phyloP scores from a whole-genome alignment of 2,888 invertebrate species.

The Eudasyphora cyanicolor region DNA sequence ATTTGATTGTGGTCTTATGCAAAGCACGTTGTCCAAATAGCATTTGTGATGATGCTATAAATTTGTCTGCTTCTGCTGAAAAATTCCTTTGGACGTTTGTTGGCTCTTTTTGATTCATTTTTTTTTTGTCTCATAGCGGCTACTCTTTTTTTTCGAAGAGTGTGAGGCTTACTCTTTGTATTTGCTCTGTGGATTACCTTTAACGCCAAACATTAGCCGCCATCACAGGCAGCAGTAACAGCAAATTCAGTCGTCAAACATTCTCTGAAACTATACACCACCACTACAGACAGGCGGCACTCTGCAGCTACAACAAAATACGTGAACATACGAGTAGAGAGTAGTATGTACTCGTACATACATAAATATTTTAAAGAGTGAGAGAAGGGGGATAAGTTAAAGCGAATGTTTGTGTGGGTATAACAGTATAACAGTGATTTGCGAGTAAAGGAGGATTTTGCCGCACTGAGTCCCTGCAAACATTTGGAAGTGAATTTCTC shows the following conservation, averaged over 20 bases:
- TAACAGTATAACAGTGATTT: too few relatives aligned
- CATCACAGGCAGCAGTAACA: neutral
- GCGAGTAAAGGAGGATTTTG: too few relatives aligned
- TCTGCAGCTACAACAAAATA: neutral
- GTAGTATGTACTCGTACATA: neutral
- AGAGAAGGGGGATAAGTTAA: neutral
- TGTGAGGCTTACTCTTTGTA: neutral
- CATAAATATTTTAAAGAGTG: neutral
- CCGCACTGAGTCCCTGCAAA: too few relatives aligned
- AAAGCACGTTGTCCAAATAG: slow-evolving; percentile 42
- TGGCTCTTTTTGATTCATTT: neutral
- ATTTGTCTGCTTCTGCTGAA: neutral
- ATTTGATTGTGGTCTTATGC: slow-evolving; percentile 42
- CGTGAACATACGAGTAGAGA: too few relatives aligned
- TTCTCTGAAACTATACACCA: neutral
- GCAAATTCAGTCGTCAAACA: neutral
- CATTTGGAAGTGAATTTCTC: too few relatives aligned
- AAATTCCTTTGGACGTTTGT: neutral
- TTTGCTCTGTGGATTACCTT: slow-evolving; percentile 17
- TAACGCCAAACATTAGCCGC: slow-evolving; percentile 11
- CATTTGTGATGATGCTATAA: slow-evolving; percentile 34
- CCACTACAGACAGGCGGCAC: too few relatives aligned
- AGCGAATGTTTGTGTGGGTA: too few relatives aligned
- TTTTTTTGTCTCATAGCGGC: neutral
- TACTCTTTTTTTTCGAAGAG: neutral